Conservation (phyloP, 2,113 vertebrate species). For the Cyprinodon variegatus region DNA sequence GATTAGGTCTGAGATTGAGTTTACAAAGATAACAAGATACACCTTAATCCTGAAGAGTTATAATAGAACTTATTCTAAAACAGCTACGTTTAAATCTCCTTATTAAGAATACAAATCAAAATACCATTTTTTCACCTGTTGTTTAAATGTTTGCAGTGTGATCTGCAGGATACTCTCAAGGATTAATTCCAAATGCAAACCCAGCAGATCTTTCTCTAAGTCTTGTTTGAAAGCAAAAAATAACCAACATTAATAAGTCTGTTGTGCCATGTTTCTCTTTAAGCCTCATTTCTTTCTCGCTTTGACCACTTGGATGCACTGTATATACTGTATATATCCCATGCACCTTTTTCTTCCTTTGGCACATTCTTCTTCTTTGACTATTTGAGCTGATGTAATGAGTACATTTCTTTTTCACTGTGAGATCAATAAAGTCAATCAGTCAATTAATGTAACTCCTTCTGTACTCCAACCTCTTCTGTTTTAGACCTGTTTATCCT, state of each 20-base stretch:
- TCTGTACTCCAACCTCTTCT: neutral
- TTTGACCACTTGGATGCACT: neutral
- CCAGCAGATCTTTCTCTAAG: slow-evolving; percentile 16
- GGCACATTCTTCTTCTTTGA: too few species aligned
- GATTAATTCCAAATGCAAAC: slow-evolving; percentile 19
- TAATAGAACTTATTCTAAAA: neutral
- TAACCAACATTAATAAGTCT: neutral
- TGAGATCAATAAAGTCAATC: too few species aligned
- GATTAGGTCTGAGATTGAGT: slow-evolving; percentile 8
- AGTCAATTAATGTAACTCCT: too few species aligned
- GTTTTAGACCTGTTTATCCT: neutral
- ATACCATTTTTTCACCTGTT: slow-evolving; percentile 1
- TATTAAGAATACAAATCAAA: neutral
- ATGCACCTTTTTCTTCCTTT: too few species aligned
- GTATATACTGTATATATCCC: too few species aligned
- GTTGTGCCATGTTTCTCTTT: neutral
- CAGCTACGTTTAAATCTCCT: neutral
- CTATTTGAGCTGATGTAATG: too few species aligned
- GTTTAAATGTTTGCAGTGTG: neutral
- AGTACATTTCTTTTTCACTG: too few species aligned
- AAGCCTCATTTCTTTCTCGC: slow-evolving; percentile 4
- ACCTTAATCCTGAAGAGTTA: slow-evolving; percentile 6
- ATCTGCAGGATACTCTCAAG: slow-evolving; percentile 23
- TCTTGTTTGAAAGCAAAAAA: slow-evolving; percentile 5
- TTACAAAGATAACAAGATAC: slow-evolving; percentile 11